phyloP scores from a whole-genome alignment of 2,797 vertebrate species.

The Austrolebias charrua region DNA sequence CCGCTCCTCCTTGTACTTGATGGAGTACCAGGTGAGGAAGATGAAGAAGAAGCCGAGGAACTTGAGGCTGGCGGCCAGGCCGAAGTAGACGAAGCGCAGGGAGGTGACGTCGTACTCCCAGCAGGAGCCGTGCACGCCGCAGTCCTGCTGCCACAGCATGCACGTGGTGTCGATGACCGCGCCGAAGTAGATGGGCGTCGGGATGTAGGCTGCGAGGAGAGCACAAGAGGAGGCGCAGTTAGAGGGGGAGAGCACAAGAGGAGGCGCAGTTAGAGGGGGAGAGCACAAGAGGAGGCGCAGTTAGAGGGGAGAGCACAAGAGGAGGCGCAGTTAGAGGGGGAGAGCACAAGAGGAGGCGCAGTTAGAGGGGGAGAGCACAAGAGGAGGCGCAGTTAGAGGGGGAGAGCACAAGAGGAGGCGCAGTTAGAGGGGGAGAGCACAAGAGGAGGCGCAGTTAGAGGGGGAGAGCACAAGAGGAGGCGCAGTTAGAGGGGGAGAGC shows the following conservation, averaged over 20 bases:
- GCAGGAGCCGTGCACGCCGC: constrained; percentile 93
- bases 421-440: constrained; percentile 22
- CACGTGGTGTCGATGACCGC: constrained; percentile 98
- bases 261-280: constrained; percentile 40
- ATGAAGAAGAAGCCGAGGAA: constrained; percentile 97
- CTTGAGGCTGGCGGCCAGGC: constrained; percentile 95
- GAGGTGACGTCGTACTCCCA: constrained; percentile 99
- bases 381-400: constrained; percentile 38
- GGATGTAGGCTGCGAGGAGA: constrained; percentile 90
- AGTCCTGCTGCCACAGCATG: constrained; percentile 99
- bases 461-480: constrained; percentile 53
- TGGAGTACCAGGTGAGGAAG: constrained; percentile 97
- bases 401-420: constrained; percentile 49
- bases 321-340: constrained; percentile 16
- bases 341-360: too few species aligned
- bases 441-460: constrained; percentile 35
- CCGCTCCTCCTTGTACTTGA: constrained; percentile 90
- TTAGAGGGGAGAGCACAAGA: constrained; percentile 38
- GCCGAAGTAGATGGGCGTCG: constrained; percentile 98
- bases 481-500: constrained; percentile 24
- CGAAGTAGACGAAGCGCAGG: constrained; percentile 97
- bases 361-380: constrained; percentile 38
- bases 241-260: constrained; percentile 45
- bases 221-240: constrained; percentile 31
- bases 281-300: constrained; percentile 32